phyloP scores from a whole-genome alignment of 2,113 vertebrate species.

The Callocephalon fimbriatum region DNA sequence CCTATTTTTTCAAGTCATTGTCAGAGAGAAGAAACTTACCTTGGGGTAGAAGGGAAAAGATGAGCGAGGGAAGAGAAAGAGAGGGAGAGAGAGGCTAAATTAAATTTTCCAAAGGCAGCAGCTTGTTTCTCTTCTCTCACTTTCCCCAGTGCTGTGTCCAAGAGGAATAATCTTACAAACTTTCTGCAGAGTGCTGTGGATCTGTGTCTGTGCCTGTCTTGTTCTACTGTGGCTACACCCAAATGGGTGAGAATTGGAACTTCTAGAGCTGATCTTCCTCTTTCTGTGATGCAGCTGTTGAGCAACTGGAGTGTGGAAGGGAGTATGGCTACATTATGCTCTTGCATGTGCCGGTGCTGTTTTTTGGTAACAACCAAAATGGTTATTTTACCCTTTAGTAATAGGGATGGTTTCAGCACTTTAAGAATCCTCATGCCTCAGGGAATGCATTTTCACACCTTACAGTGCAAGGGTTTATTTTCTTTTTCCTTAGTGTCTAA shows the following conservation, averaged over 20 bases:
- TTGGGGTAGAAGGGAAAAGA: background rate
- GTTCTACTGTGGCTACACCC: background rate
- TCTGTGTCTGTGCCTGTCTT: background rate
- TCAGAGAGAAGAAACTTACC: background rate
- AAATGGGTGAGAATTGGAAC: background rate
- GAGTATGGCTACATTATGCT: background rate
- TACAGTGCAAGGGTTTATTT: background rate
- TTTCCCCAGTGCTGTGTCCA: background rate
- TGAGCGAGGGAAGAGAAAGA: background rate
- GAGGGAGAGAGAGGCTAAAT: background rate
- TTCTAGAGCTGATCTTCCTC: background rate
- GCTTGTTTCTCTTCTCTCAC: background rate
- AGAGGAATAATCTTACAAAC: background rate
- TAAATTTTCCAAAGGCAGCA: background rate
- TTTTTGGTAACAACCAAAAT: background rate
- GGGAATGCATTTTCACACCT: background rate
- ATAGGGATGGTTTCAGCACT: background rate
- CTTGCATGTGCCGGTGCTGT: background rate
- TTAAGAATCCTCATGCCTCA: background rate
- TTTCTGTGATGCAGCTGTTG: background rate
- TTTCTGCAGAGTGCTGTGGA: background rate
- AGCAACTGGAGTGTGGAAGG: background rate
- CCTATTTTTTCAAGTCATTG: background rate
- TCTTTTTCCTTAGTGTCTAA: background rate
- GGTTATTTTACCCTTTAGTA: background rate